phyloP scores from a whole-genome alignment of 1,140 invertebrate genomes.

The Zaprionus davidi region DNA sequence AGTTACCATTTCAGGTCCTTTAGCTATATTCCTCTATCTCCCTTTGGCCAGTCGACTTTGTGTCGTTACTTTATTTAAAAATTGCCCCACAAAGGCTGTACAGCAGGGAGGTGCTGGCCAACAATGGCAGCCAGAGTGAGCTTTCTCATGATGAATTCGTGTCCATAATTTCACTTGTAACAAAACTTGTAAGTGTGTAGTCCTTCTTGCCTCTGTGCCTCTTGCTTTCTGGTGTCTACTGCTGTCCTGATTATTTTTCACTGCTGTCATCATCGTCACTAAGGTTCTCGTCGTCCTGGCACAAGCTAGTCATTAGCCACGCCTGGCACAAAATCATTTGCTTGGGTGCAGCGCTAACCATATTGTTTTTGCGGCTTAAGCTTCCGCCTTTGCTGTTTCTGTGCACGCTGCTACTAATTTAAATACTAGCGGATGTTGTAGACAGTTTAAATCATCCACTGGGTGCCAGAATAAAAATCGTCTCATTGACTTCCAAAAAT shows the following conservation, averaged over 20 bases:
- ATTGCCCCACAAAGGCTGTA: slow-evolving; percentile 42
- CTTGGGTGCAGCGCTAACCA: slow-evolving; percentile 61
- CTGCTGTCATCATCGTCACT: slow-evolving; percentile 30
- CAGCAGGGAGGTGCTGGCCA: not conserved
- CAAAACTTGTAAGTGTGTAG: slow-evolving; percentile 77
- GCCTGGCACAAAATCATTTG: slow-evolving; percentile 78
- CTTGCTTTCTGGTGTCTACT: slow-evolving; percentile 30
- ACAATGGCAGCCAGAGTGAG: slow-evolving; percentile 8
- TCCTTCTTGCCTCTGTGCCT: slow-evolving; percentile 35
- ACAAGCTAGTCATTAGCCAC: slow-evolving; percentile 77
- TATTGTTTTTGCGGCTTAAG: slow-evolving; percentile 60
- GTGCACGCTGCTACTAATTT: not conserved
- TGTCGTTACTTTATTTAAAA: slow-evolving; percentile 72
- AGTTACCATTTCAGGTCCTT: slow-evolving; percentile 41
- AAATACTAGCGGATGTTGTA: slow-evolving; percentile 27
- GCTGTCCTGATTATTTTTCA: slow-evolving; percentile 71
- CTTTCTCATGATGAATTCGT: slow-evolving; percentile 76
- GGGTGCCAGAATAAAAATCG: slow-evolving; percentile 24
- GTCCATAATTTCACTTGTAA: slow-evolving; percentile 77
- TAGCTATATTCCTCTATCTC: slow-evolving; percentile 15
- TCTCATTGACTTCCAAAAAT: slow-evolving; percentile 41
- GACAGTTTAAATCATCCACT: slow-evolving; percentile 74
- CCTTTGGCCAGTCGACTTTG: slow-evolving; percentile 48
- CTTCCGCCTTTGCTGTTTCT: slow-evolving; percentile 19
- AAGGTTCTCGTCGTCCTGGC: slow-evolving; percentile 42